Evolutionary conservation across 1,140 invertebrate species (phyloP), one percentile per base, ranked within the genome.

Genomic region (Drosophila ficusphila): DNA sequence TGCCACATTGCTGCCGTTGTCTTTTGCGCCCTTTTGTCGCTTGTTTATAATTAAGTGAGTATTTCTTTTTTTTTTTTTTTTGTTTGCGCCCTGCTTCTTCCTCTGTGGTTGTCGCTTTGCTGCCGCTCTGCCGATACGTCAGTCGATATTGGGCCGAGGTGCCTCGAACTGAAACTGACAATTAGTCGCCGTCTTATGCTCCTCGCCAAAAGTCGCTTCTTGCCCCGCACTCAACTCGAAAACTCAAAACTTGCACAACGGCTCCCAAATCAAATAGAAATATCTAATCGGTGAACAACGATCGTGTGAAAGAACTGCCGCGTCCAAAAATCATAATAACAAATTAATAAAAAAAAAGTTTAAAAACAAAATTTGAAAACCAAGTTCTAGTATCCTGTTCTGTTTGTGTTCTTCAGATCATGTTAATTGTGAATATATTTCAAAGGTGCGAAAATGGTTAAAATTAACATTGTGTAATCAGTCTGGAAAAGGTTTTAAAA

Each of bases 141-240:
- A 70, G 68, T 79, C 83, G 62, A 88, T 89, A 79, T 89, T 73
- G 79, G 69, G 36, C 71, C 70, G 62, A 82, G 71, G 78, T 76
- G 67, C 71, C 75, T 89, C 78, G 73, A 70, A 54, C 58, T 67
- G 75, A 71, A 76, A 83, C 57, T 76, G 79, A 89, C 82, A 88
- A 88, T 90, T 90, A 90, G 89, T 90, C 81, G 89, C 83, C 71
- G 78, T 90, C 81, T 89, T 90, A 76, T 82, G 89, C 81, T 90
- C 89, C 72, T 86, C 89, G 89, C 70, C 85, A 88, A 89, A 79
- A 90, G 89, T 90, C 78, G 89, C 60, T 76, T 76, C 61, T 71
- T 76, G 49, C 42, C 61, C 68, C 70, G 58, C 58, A 65, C 49
- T 62, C 41, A 48, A 38, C 19, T 65, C 62, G 42, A 54, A 62